Conservation (phyloP, 2,113 vertebrate species). For the Forbesichthys papilliferus region DNA sequence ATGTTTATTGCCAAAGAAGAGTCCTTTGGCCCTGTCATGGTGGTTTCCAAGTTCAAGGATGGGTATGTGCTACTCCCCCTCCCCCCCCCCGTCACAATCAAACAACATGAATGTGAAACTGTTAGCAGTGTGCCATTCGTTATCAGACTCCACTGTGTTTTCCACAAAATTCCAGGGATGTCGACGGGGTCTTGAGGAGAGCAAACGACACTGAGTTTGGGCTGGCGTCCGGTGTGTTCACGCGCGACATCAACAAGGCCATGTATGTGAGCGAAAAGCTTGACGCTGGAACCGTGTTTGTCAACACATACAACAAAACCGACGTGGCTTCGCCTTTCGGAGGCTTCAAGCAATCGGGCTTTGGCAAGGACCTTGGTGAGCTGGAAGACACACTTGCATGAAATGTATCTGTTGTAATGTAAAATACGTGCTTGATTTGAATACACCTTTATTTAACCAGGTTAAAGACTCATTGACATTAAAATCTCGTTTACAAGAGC, state of each 20-base stretch:
- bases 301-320: slow-evolving; percentile 98
- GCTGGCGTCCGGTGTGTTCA: slow-evolving; percentile 95
- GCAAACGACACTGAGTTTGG: slow-evolving; percentile 95
- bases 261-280: slow-evolving; percentile 93
- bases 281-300: slow-evolving; percentile 93
- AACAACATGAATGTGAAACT: background rate
- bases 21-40: slow-evolving; percentile 95
- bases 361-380: slow-evolving; percentile 95
- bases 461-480: too few species aligned
- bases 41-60: slow-evolving; percentile 93
- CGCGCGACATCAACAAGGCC: slow-evolving; percentile 92
- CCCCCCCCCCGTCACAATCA: background rate
- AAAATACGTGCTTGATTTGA: too few species aligned
- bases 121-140: background rate
- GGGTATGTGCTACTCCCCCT: slow-evolving; percentile 74
- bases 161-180: slow-evolving; percentile 72
- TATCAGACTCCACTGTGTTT: background rate
- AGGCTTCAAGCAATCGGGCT: slow-evolving; percentile 96
- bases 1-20: slow-evolving; percentile 88
- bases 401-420: too few species aligned
- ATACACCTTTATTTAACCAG: too few species aligned
- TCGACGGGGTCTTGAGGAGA: slow-evolving; percentile 86
- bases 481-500: too few species aligned
- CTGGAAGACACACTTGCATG: background rate
- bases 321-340: slow-evolving; percentile 96